Evolutionary conservation across 2,113 vertebrate species (phyloP), one percentile per base, ranked within the genome.

Genomic region (Seriola quinqueradiata): DNA sequence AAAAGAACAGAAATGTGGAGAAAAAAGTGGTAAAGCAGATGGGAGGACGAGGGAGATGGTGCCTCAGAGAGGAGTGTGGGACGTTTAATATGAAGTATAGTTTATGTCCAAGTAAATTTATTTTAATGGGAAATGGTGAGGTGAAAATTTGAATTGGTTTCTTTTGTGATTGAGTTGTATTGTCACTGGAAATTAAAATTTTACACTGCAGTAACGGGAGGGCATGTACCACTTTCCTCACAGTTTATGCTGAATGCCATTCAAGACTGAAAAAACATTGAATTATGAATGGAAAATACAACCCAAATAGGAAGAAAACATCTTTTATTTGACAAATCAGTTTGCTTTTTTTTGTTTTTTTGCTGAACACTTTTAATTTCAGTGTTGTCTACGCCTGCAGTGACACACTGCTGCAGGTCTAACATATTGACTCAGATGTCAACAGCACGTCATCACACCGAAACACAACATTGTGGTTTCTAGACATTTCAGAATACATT

Each of bases 301-400:
- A 88, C 66, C 65, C 69, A 28, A 69, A 78, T 89, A 87, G 74
- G 90, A 90, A 93, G 70, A 87, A 89, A 89, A 81, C 75, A 90
- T 70, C 50, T 83, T 93, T 92, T 91, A 93, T 93, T 92, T 78
- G 76, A 92, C 87, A 90, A 84, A 84, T 87, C 70, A 60, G 36
- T 80, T 79, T 67, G 55, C 44, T 76, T 80, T 86, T 75, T 6
- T 21, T 76, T 80, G 84, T 75, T 6, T 21, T 82, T 85, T 70
- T 9, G 71, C 59, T 61, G 40, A 88, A 91, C 83, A 90, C 85
- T 85, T 86, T 78, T 79, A 48, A 83, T 77, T 75, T 71, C 74
- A 82, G 67, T 60, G 76, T 58, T 1, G 55, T 75, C 79, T 82
- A 77, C 28, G 52, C 76, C 70, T 77, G 86, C 75, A 81, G 80